Evolutionary conservation across 2,113 vertebrate genomes (phyloP).

Genomic region (Sterna hirundo): DNA sequence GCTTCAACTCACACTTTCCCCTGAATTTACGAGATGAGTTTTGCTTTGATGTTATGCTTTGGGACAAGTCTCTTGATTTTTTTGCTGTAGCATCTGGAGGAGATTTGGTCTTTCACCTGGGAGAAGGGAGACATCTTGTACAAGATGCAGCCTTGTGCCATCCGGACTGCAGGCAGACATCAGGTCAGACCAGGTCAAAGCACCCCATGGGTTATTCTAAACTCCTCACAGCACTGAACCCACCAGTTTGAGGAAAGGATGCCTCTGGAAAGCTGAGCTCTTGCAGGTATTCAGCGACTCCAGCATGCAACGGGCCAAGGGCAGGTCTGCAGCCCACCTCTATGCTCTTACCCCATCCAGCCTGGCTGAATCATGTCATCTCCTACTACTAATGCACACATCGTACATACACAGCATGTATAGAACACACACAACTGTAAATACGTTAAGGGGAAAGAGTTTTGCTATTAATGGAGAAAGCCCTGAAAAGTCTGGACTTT

Average conservation of each 20-base stretch:
- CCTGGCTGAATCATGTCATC: not conserved
- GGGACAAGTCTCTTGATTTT: not conserved
- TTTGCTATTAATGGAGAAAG: not conserved
- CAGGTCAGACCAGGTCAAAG: not conserved
- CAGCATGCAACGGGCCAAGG: not conserved
- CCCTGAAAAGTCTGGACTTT: not conserved
- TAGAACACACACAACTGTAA: not conserved
- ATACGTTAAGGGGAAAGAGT: not conserved
- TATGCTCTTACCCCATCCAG: accelerated
- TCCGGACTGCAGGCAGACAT: accelerated
- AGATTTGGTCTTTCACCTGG: not conserved
- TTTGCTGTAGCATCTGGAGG: not conserved
- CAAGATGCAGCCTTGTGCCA: not conserved
- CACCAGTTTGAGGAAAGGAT: not conserved
- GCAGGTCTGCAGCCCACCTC: not conserved
- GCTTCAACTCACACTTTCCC: not conserved
- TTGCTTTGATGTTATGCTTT: not conserved
- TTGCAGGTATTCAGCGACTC: not conserved
- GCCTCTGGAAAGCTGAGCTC: not conserved
- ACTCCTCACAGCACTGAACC: not conserved
- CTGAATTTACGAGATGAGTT: not conserved
- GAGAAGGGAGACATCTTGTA: not conserved
- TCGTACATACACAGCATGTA: not conserved
- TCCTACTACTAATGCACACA: not conserved
- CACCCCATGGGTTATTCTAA: not conserved